Percentiles rank a stretch among this genome's conserved stretches.
Evolutionary conservation across 2,797 vertebrate genomes (phyloP).

Genomic region (Pitangus sulphuratus): DNA sequence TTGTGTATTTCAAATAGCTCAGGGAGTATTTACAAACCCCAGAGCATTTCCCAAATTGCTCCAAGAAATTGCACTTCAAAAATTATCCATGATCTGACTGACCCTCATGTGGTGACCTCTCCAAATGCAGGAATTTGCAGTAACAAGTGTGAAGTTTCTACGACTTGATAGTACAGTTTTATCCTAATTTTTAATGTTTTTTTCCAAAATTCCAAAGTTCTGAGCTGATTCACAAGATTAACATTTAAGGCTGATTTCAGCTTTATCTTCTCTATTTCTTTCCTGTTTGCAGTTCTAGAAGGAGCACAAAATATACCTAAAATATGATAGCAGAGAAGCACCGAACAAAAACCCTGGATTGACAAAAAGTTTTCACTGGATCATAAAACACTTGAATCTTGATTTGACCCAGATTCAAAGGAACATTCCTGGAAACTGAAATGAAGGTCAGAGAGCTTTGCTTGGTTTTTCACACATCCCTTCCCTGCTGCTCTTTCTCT

Average conservation of each 20-base stretch:
- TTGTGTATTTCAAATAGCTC: not conserved
- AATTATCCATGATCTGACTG: not conserved
- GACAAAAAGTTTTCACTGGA: not conserved
- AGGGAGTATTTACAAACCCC: not conserved
- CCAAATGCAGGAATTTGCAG: not conserved
- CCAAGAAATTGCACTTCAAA: not conserved
- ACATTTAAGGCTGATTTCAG: not conserved
- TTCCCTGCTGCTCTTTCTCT: not conserved
- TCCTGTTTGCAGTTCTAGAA: not conserved
- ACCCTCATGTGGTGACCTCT: not conserved
- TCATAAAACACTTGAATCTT: not conserved
- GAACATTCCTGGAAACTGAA: not conserved
- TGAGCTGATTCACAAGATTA: not conserved
- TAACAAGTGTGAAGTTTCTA: not conserved
- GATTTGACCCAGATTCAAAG: not conserved
- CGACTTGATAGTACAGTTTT: not conserved
- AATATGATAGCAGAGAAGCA: not conserved
- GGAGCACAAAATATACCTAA: not conserved
- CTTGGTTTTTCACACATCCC: not conserved
- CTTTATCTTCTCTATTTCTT: not conserved
- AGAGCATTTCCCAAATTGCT: not conserved
- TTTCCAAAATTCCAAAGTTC: not conserved
- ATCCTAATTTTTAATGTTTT: not conserved
- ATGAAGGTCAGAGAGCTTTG: not conserved
- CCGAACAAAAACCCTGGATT: not conserved